Evolutionary conservation across 1,140 invertebrate species (phyloP).

Genomic region (Zeugodacus cucurbitae): DNA sequence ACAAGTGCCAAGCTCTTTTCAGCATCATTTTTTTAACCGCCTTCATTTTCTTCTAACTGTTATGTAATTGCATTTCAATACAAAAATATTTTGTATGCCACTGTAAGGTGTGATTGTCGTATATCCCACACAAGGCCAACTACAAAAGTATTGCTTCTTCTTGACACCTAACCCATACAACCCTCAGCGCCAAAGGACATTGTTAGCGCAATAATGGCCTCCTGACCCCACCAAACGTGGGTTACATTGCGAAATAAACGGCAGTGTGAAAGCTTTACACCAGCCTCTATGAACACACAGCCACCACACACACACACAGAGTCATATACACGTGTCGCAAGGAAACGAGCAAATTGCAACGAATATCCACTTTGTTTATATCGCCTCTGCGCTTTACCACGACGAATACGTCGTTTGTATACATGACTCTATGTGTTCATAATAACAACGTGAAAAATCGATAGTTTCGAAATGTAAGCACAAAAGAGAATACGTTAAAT

Average conservation of each 20-base stretch:
- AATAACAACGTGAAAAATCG: conserved; percentile 2
- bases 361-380: conserved; percentile 19
- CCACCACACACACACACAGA: background rate
- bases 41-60: background rate
- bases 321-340: background rate
- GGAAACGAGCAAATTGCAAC: background rate
- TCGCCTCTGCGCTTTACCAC: background rate
- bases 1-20: too few species aligned
- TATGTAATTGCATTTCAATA: conserved; percentile 2
- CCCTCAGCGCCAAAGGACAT: background rate
- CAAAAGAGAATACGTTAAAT: background rate
- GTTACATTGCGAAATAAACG: background rate
- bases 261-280: background rate
- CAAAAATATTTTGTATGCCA: background rate
- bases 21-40: background rate
- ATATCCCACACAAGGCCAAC: background rate
- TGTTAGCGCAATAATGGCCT: background rate
- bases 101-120: background rate
- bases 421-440: background rate
- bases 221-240: background rate
- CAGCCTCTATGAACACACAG: background rate
- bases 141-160: background rate
- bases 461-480: background rate
- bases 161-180: background rate
- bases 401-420: background rate